Percentiles rank a stretch among this genome's conserved stretches.
phyloP scores from a whole-genome alignment of 2,113 vertebrate species.

The Mugil cephalus region DNA sequence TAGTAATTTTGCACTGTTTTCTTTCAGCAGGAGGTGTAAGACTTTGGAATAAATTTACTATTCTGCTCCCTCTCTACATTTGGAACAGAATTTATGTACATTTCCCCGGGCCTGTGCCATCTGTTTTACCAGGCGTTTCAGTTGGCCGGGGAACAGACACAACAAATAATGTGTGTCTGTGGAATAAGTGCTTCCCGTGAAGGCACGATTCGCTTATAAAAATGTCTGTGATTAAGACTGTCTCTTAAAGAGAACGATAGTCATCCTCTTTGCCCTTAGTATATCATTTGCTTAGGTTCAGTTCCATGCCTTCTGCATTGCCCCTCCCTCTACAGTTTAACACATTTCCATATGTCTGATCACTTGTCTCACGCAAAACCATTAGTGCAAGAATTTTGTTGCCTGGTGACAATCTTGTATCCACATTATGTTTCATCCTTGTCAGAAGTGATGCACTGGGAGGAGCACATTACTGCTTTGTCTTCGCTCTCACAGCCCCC shows the following conservation, averaged over 20 bases:
- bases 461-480: slow-evolving; percentile 46
- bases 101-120: slow-evolving; percentile 72
- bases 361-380: slow-evolving; percentile 35
- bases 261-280: slow-evolving; percentile 36
- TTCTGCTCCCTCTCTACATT: slow-evolving; percentile 44
- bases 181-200: slow-evolving; percentile 18
- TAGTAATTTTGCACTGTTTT: slow-evolving; percentile 10
- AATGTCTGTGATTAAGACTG: slow-evolving; percentile 19
- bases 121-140: slow-evolving; percentile 62
- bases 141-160: slow-evolving; percentile 55
- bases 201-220: slow-evolving; percentile 14
- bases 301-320: not conserved
- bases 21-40: slow-evolving; percentile 13
- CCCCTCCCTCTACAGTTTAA: slow-evolving; percentile 19
- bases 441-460: slow-evolving; percentile 59
- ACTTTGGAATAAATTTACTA: slow-evolving; percentile 63
- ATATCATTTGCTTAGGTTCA: slow-evolving; percentile 19
- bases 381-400: slow-evolving; percentile 44
- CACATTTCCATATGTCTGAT: slow-evolving; percentile 40
- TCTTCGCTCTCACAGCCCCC: slow-evolving; percentile 51
- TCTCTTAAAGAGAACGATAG: slow-evolving; percentile 5
- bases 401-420: slow-evolving; percentile 64
- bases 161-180: slow-evolving; percentile 43
- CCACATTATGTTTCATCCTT: slow-evolving; percentile 32
- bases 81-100: slow-evolving; percentile 54